Evolutionary conservation across 1,140 invertebrate genomes (phyloP), one percentile per base, ranked within the genome.

Genomic region (Cryptotermes secundus): DNA sequence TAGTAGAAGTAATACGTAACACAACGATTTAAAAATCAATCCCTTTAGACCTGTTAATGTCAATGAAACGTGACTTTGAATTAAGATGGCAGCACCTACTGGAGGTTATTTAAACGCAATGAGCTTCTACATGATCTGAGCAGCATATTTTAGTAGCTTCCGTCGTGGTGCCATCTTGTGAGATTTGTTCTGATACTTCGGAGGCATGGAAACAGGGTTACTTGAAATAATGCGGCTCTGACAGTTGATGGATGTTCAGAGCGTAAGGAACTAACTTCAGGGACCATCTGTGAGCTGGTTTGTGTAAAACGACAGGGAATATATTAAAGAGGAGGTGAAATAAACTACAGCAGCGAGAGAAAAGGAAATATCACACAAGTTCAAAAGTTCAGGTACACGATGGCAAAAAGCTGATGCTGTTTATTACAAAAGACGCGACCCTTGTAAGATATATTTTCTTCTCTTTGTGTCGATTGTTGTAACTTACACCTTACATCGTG

Each of bases 161-260:
- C 6, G 1, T 2, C 19, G 59, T 14, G n/a, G 59, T 3, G n/a
- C 3, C 24, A 2, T 65, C 59, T 65, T 65, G n/a, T 65, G 12
- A 65, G 59, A n/a, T 65, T 65, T 65, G 59, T 26, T 65, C 24
- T 65, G 59, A 65, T 65, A n/a, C 12, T 65, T 65, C 12, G 38
- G 7, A 65, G 59, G 24, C 26, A 65, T 65, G 59, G 59, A 65
- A 65, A 65, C 59, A 65, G 22, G 59, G 59, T 65, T 65, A 65
- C 59, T 65, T 65, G 59, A 65, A 65, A 65, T n/a, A 65, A 65
- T 14, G 59, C 26, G 22, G 24, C 59, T 65, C n/a, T 65, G 59
- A 65, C 59, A 65, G 24, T 65, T 65, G 59, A 65, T 65, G 59
- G 59, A 65, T 65, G 59, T 65, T 65, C 59, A 65, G 59, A 65